Base-by-base conservation (phyloP, 2,113 vertebrate species). In the Malurus cyaneus region DNA sequence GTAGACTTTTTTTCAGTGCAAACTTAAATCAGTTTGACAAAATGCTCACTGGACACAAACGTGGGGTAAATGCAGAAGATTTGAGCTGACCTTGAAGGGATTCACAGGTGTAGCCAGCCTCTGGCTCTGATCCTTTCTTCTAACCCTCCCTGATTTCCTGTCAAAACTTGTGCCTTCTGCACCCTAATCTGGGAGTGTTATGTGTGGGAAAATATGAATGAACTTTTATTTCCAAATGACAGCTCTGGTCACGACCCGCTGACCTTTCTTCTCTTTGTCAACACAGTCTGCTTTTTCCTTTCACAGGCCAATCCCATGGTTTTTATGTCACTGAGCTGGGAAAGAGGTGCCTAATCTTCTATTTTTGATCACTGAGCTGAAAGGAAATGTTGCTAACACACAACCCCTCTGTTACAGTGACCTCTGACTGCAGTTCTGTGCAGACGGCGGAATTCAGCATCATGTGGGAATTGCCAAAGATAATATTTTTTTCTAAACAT, bases 401-500 rank as follows among this genome's bases (percentile, higher is more conserved):
- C 46, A 26, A 8, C 13, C 15, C 32, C 70, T 88, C 88, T 67
- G 67, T 29, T 49, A 41, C 49, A 42, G 65, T 25, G 86, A 81
- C 80, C 85, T 96, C 34, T 91, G 88, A 9, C 83, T 70, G 65
- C 52, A 44, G 67, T 6, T 93, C 77, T 61, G 47, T 36, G 54
- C 65, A 50, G 65, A 59, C 91, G 66, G 76, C 25, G 42, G 76
- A 71, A 87, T 79, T 77, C 39, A 69, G 32, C 47, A 53, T 80
- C 70, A 6, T 21, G 42, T n/a, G 61, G 86, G 80, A 91, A 92
- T 59, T 73, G 62, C 60, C 50, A 86, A 85, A 80, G 69, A 41
- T 72, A 82, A 46, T 65, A 65, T 82, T 94, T 95, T 90, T 86
- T 88, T 23, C 94, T 93, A 92, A 94, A 85, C 61, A 66, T 89